phyloP scores from a whole-genome alignment of 2,113 vertebrate genomes.

The Eonycteris spelaea region DNA sequence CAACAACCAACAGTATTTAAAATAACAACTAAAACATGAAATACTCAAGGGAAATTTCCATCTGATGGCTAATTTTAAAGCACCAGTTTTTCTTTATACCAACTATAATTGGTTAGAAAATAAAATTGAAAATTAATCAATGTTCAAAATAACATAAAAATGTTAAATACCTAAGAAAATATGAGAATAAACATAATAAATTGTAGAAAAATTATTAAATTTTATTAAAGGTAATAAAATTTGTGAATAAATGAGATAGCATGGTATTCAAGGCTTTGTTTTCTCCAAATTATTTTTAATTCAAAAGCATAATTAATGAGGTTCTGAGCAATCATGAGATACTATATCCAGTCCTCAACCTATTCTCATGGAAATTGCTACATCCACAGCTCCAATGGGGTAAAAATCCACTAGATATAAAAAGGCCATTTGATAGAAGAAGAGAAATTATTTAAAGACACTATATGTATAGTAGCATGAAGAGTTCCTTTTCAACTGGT shows the following conservation, averaged over 20 bases:
- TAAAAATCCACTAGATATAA: background rate
- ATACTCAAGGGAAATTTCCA: background rate
- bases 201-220: background rate
- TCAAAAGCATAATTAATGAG: background rate
- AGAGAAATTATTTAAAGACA: background rate
- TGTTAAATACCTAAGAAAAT: background rate
- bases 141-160: background rate
- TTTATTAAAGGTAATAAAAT: background rate
- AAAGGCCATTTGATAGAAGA: background rate
- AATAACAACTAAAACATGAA: background rate
- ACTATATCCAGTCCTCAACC: background rate
- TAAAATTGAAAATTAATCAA: background rate
- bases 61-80: background rate
- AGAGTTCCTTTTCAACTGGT: background rate
- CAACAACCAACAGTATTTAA: background rate
- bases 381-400: background rate
- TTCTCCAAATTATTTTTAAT: background rate
- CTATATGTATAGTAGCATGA: background rate
- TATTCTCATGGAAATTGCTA: background rate
- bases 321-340: background rate
- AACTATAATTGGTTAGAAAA: background rate
- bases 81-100: background rate
- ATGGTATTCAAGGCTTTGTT: background rate
- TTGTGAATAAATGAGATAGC: background rate
- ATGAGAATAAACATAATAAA: background rate